phyloP scores from a whole-genome alignment of 2,888 invertebrate genomes.

The Eupithecia subumbrata region DNA sequence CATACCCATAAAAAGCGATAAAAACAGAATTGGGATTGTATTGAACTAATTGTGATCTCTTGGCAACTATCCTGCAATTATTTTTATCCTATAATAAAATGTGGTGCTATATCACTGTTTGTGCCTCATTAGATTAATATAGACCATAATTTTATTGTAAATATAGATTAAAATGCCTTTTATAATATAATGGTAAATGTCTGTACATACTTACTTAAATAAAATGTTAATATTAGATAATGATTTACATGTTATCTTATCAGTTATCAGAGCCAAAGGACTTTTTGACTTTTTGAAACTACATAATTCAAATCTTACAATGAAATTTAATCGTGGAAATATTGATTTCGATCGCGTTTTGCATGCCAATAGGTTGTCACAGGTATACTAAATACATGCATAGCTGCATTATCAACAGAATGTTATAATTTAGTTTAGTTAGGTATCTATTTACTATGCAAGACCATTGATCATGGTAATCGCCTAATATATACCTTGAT shows the following conservation, averaged over 20 bases:
- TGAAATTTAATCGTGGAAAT: not conserved
- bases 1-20: not conserved
- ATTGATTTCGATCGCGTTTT: not conserved
- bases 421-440: not conserved
- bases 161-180: not conserved
- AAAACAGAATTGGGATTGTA: not conserved
- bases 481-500: not conserved
- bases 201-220: constrained; percentile 17
- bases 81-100: constrained; percentile 50
- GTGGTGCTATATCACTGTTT: constrained; percentile 80
- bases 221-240: constrained; percentile 42
- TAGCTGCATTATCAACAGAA: not conserved
- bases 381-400: not conserved
- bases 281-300: not conserved
- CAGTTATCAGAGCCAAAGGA: constrained; percentile 2
- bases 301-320: not conserved
- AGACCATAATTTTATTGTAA: constrained; percentile 1
- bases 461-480: not conserved
- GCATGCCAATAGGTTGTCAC: not conserved
- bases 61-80: not conserved
- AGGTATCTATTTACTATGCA: not conserved
- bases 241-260: not conserved
- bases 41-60: constrained; percentile 3
- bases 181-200: not conserved
- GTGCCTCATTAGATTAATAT: constrained; percentile 69